Conservation (phyloP, 2,113 vertebrate genomes). For the Zingel zingel region DNA sequence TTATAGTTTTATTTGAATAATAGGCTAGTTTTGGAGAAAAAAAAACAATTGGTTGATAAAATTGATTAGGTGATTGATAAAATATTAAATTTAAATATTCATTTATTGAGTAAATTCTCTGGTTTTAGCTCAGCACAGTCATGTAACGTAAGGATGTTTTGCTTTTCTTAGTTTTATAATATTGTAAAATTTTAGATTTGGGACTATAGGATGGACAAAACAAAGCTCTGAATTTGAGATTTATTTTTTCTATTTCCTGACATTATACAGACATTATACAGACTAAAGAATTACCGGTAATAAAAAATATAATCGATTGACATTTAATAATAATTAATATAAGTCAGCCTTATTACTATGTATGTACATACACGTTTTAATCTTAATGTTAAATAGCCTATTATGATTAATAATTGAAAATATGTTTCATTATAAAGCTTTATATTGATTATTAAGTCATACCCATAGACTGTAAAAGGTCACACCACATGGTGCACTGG, state of each 20-base stretch:
- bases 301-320: neutral
- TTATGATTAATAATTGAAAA: too few relatives aligned
- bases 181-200: neutral
- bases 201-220: neutral
- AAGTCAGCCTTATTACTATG: too few relatives aligned
- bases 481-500: neutral
- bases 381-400: too few relatives aligned
- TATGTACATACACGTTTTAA: too few relatives aligned
- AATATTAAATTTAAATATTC: too few relatives aligned
- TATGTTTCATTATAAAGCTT: too few relatives aligned
- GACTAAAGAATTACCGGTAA: neutral
- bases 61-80: too few relatives aligned
- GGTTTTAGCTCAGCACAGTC: neutral
- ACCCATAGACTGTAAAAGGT: too few relatives aligned
- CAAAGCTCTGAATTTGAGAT: neutral
- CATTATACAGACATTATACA: neutral
- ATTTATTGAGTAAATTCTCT: neutral
- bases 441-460: neutral
- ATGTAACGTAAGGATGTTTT: neutral
- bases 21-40: too few relatives aligned
- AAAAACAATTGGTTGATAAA: too few relatives aligned
- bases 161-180: neutral
- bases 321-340: neutral
- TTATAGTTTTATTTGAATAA: too few relatives aligned
- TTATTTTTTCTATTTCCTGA: neutral